phyloP scores from a whole-genome alignment of 2,888 invertebrate genomes.

The Parnassius glacialis region DNA sequence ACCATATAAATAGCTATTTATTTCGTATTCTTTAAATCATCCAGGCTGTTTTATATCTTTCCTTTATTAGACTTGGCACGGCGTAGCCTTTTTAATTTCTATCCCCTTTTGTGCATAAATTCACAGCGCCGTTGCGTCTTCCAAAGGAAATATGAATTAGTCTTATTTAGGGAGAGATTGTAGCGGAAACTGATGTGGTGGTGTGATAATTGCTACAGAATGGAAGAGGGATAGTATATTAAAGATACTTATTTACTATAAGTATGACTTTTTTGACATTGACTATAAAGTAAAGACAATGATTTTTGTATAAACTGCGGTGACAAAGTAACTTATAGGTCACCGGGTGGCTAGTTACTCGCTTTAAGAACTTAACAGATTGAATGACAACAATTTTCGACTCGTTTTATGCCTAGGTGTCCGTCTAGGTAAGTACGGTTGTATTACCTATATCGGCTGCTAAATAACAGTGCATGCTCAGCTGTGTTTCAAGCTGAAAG shows the following conservation, averaged over 20 bases:
- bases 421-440: too few species aligned
- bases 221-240: slow-evolving; percentile 3
- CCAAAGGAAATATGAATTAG: slow-evolving; percentile 71
- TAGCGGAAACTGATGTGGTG: slow-evolving; percentile 42
- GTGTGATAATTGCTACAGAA: slow-evolving; percentile 22
- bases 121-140: slow-evolving; percentile 65
- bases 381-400: too few species aligned
- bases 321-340: too few species aligned
- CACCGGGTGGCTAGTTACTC: too few species aligned
- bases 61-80: slow-evolving; percentile 58
- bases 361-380: too few species aligned
- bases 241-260: slow-evolving; percentile 9
- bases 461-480: too few species aligned
- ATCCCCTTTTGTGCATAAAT: slow-evolving; percentile 65
- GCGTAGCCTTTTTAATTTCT: slow-evolving; percentile 72
- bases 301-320: too few species aligned
- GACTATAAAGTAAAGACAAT: too few species aligned
- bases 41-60: slow-evolving; percentile 43
- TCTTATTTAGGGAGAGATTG: slow-evolving; percentile 53
- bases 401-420: too few species aligned
- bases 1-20: slow-evolving; percentile 25
- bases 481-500: too few species aligned
- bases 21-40: slow-evolving; percentile 28
- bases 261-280: neutral
- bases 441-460: too few species aligned